Evolutionary conservation across 2,888 invertebrate genomes (phyloP).

Genomic region (Oscheius myriophilus): DNA sequence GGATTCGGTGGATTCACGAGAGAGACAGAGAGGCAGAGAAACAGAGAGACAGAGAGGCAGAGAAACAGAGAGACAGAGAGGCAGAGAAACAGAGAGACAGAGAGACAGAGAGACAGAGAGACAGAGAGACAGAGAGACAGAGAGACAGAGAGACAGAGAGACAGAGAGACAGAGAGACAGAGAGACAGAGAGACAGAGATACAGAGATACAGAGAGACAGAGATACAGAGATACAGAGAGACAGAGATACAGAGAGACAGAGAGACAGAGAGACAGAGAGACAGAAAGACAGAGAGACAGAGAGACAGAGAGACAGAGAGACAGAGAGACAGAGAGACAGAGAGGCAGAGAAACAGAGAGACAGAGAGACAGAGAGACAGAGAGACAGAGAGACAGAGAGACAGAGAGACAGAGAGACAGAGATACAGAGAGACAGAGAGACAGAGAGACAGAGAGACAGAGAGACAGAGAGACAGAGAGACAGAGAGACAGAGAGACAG

Average conservation of each 20-base stretch:
- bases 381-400: background rate
- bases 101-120: background rate
- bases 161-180: constrained; percentile 6
- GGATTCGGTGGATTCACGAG: too few relatives aligned
- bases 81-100: constrained; percentile 5
- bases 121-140: constrained; percentile 6
- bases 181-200: background rate
- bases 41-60: background rate
- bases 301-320: background rate
- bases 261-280: background rate
- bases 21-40: constrained; percentile 2
- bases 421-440: background rate
- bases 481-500: constrained; percentile 6
- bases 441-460: constrained; percentile 6
- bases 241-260: constrained; percentile 5
- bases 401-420: constrained; percentile 6
- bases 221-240: background rate
- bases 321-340: constrained; percentile 6
- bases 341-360: background rate
- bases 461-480: background rate
- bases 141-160: background rate
- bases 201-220: constrained; percentile 5
- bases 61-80: background rate
- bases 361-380: constrained; percentile 6
- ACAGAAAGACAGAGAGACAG: constrained; percentile 5